Evolutionary conservation across 2,113 vertebrate genomes (phyloP).

Genomic region (Erythrocercus mccallii): DNA sequence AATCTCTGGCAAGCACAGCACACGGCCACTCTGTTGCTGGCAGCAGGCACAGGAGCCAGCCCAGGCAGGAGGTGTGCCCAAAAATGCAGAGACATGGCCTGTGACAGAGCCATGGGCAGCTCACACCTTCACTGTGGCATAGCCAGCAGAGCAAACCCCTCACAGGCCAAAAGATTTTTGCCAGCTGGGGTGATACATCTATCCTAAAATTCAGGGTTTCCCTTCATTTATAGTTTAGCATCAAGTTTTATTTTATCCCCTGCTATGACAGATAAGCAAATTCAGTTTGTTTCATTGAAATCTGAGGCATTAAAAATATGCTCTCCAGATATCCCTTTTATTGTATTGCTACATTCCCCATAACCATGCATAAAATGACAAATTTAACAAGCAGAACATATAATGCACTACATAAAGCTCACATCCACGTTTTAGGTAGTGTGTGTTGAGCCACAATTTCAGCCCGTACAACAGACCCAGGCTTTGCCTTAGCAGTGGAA

Average conservation of each 20-base stretch:
- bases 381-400: neutral
- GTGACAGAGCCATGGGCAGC: neutral
- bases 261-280: neutral
- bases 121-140: neutral
- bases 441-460: neutral
- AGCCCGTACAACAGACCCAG: neutral
- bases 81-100: neutral
- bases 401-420: neutral
- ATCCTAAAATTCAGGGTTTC: neutral
- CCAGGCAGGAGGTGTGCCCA: neutral
- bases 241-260: neutral
- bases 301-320: neutral
- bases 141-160: neutral
- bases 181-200: neutral
- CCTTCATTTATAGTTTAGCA: neutral
- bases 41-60: neutral
- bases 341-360: neutral
- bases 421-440: fast-evolving
- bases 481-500: neutral
- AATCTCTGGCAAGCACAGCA: slow-evolving; percentile 43
- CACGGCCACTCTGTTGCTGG: neutral
- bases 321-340: neutral
- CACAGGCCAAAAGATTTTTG: no score
- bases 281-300: neutral
- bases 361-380: neutral